phyloP scores from a whole-genome alignment of 2,888 invertebrate species.

The Sepioteuthis lessoniana region DNA sequence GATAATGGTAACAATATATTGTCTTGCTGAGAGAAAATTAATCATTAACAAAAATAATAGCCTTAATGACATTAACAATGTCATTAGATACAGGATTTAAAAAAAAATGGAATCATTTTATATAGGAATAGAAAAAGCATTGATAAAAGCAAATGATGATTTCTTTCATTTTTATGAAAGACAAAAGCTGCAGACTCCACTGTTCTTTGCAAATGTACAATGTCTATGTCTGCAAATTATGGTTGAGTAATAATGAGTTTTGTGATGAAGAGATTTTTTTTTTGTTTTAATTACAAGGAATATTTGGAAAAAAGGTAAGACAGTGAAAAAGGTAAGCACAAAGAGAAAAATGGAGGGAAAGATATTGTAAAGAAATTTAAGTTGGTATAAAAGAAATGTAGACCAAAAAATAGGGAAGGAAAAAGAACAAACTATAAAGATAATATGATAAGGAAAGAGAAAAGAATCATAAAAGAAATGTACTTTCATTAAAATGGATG shows the following conservation, averaged over 20 bases:
- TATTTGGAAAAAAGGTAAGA: neutral
- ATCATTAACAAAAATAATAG: conserved; percentile 1
- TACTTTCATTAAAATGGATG: neutral
- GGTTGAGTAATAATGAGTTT: conserved; percentile 1
- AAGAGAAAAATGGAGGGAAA: neutral
- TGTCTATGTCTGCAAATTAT: neutral
- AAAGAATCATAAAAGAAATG: neutral
- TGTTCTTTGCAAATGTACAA: neutral
- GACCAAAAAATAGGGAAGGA: neutral
- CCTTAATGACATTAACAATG: conserved; percentile 24
- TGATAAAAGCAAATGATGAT: neutral
- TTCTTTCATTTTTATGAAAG: neutral
- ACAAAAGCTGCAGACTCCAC: conserved; percentile 11
- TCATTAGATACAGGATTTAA: neutral
- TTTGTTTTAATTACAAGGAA: conserved; percentile 3
- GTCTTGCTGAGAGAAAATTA: neutral
- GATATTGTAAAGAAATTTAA: neutral
- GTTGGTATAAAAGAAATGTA: neutral
- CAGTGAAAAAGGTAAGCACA: neutral
- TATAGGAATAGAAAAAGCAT: neutral
- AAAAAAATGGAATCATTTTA: neutral
- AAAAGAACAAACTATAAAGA: neutral
- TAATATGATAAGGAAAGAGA: neutral
- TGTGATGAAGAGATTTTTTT: neutral
- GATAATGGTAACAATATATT: neutral